These are phyloP conservation scores for Psilopogon haemacephalus DNA, from an alignment of 2,113 vertebrate species.

Conservation along the genomic window DNA sequence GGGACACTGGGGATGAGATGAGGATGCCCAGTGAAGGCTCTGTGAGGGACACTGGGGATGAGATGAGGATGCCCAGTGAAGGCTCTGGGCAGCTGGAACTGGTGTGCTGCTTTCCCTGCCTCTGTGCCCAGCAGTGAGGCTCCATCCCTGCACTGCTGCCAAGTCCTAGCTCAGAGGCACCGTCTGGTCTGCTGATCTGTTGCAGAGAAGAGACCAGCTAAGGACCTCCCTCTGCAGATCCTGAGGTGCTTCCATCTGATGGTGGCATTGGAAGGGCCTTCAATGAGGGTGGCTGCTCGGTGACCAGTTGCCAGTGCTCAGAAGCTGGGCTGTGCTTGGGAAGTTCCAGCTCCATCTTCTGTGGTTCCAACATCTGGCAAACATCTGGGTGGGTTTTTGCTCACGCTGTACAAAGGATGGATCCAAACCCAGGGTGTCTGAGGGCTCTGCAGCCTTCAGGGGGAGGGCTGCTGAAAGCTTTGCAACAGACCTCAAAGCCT, in stretches of 20 bases:
- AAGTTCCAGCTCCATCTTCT: background rate
- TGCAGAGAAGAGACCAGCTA: background rate
- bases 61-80: background rate
- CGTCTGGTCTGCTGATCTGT: background rate
- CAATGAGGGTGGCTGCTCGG: background rate
- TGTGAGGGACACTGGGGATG: no score
- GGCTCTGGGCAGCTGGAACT: background rate
- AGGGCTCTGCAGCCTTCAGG: background rate
- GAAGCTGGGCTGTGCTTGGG: background rate
- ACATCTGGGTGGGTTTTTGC: background rate
- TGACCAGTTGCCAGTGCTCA: background rate
- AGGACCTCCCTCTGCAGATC: background rate
- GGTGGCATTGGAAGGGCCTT: background rate
- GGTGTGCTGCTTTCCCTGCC: background rate
- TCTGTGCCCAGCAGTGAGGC: background rate
- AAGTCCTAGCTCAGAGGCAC: background rate
- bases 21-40: background rate
- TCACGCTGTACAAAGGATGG: background rate
- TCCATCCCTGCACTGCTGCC: background rate
- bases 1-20: background rate
- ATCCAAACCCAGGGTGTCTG: background rate
- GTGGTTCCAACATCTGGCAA: background rate
- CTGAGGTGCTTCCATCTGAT: background rate
- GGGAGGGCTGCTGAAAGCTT: background rate
- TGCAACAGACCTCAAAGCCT: conserved; percentile 15